Evolutionary conservation across 2,113 vertebrate species (phyloP).

Genomic region (Thryonomys swinderianus): DNA sequence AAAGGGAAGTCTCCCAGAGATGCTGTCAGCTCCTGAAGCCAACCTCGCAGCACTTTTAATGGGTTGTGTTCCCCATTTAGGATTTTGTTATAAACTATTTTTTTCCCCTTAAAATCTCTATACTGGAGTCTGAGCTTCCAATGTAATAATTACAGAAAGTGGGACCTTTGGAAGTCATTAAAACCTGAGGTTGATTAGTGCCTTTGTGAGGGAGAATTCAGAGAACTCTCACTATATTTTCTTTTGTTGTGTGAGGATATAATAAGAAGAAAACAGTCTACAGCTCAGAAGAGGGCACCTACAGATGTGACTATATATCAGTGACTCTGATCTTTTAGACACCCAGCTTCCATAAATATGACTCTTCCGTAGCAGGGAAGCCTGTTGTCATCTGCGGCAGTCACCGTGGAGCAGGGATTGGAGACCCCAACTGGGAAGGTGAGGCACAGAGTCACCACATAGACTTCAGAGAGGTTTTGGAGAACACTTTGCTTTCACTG

Average conservation of each 20-base stretch:
- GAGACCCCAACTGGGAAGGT: no score
- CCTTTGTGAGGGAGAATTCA: no score
- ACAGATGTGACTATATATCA: not conserved
- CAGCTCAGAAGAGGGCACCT: not conserved
- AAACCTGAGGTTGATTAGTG: not conserved
- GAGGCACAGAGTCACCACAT: no score
- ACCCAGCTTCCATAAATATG: not conserved
- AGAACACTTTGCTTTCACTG: no score
- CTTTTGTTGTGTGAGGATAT: not conserved
- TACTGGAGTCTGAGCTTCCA: not conserved
- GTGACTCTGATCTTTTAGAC: not conserved
- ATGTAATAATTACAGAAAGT: not conserved
- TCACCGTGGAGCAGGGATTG: no score
- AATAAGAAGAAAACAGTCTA: not conserved
- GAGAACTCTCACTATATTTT: accelerated
- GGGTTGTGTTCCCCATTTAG: not conserved
- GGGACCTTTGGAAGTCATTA: no score
- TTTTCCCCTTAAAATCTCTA: not conserved
- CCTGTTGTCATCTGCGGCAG: no score
- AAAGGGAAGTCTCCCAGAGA: not conserved
- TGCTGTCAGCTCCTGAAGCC: not conserved
- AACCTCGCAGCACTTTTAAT: not conserved
- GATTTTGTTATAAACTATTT: not conserved
- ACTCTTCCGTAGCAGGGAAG: not conserved
- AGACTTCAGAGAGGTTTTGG: no score